Conservation (phyloP, 53 echinoderm and acorn worm species). For the Zoroaster sp. region DNA sequence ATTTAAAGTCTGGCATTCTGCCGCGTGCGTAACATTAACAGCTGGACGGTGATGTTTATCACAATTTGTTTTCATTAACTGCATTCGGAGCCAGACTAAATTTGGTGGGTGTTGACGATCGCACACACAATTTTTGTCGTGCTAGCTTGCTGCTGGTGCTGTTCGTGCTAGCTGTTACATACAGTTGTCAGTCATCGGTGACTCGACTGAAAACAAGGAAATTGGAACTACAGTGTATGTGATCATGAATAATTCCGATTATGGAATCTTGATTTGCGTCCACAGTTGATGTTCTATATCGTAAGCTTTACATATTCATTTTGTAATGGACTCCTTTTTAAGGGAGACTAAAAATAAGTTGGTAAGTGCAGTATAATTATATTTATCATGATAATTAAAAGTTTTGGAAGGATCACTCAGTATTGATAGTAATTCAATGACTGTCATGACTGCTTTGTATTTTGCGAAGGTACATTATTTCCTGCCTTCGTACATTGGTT, state of each 20-base stretch:
- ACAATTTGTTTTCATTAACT: background rate
- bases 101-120: constrained; percentile 41
- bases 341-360: constrained; percentile 45
- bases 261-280: background rate
- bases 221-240: background rate
- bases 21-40: background rate
- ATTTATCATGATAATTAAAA: background rate
- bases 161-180: background rate
- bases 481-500: no score
- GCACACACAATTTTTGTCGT: constrained; percentile 2
- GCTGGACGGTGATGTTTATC: background rate
- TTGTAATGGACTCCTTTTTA: constrained; percentile 49
- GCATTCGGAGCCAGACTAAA: constrained; percentile 25
- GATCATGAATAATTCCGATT: background rate
- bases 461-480: no score
- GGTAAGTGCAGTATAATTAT: constrained; percentile 23
- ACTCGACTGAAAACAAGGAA: background rate
- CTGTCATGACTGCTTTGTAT: no score
- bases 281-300: background rate
- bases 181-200: background rate
- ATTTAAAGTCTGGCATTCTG: constrained; percentile 15
- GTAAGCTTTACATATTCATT: background rate
- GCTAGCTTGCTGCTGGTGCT: no score
- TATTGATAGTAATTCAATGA: no score
- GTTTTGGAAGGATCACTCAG: no score